Percentiles rank a stretch among this genome's conserved stretches.
Conservation (phyloP, 2,113 vertebrate species). For the Erinaceus europaeus region DNA sequence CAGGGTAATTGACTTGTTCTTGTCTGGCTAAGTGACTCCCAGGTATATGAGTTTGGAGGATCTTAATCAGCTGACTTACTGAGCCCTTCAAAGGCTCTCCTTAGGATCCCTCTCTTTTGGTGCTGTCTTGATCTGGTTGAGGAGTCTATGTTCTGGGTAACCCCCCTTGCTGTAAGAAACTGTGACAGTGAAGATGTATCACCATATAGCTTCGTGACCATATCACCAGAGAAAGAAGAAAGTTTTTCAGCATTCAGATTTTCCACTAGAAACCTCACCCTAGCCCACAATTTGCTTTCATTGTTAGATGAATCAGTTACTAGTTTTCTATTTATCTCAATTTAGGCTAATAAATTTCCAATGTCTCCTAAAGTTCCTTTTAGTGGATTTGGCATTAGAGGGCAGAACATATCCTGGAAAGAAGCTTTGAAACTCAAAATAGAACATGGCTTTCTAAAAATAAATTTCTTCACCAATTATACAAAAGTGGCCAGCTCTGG, state of each 20-base stretch:
- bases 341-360: not conserved
- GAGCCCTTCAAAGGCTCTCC: not conserved
- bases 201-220: not conserved
- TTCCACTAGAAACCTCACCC: not conserved
- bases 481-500: not conserved
- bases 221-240: not conserved
- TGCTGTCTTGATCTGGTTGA: not conserved
- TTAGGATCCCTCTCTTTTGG: not conserved
- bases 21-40: not conserved
- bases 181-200: not conserved
- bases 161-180: not conserved
- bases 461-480: not conserved
- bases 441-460: not conserved
- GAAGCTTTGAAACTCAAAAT: not conserved
- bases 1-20: not conserved
- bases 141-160: not conserved
- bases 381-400: not conserved
- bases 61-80: not conserved
- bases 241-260: not conserved
- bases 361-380: too few species aligned
- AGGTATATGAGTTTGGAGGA: not conserved
- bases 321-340: not conserved
- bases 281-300: not conserved
- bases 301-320: not conserved
- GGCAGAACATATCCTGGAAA: not conserved